These are phyloP conservation scores for Chironomus tepperi DNA, from an alignment of 1,140 invertebrate genomes.

Conservation along the genomic window DNA sequence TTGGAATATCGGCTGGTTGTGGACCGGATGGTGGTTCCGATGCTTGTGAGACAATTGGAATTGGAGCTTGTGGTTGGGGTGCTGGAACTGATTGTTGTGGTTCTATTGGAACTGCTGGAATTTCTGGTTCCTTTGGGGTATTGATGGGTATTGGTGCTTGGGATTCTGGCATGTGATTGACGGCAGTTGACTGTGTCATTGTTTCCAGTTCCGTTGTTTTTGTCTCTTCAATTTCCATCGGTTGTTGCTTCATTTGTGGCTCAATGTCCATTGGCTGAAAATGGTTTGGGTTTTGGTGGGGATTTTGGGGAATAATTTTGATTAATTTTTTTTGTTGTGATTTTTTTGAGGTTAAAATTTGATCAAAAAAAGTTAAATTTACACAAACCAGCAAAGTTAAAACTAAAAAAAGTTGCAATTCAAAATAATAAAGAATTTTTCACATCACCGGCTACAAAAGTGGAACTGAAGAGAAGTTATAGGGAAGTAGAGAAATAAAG, in stretches of 20 bases:
- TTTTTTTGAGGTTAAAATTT: too few species aligned
- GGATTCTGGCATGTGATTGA: conserved; percentile 33
- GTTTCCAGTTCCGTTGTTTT: too few species aligned
- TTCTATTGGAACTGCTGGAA: not conserved
- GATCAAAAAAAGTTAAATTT: not conserved
- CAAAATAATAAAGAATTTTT: too few species aligned
- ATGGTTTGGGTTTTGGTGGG: not conserved
- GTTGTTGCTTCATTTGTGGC: conserved; percentile 34
- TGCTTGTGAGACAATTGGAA: conserved; percentile 30
- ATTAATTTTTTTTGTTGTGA: too few species aligned
- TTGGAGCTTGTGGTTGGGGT: not conserved
- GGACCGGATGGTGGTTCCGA: conserved; percentile 29
- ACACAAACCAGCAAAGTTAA: not conserved
- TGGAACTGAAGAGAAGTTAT: too few species aligned
- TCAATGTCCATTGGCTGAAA: conserved; percentile 37
- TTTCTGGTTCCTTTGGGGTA: not conserved
- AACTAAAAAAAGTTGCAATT: too few species aligned
- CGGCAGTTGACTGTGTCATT: conserved; percentile 24
- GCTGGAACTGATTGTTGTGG: not conserved
- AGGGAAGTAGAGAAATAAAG: too few species aligned
- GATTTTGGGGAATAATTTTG: too few species aligned
- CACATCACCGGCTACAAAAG: too few species aligned
- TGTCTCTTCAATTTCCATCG: conserved; percentile 27
- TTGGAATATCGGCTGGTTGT: conserved; percentile 23
- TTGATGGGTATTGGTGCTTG: conserved; percentile 24